Conservation (phyloP, 2,888 invertebrate genomes). For the Apeira syringaria region DNA sequence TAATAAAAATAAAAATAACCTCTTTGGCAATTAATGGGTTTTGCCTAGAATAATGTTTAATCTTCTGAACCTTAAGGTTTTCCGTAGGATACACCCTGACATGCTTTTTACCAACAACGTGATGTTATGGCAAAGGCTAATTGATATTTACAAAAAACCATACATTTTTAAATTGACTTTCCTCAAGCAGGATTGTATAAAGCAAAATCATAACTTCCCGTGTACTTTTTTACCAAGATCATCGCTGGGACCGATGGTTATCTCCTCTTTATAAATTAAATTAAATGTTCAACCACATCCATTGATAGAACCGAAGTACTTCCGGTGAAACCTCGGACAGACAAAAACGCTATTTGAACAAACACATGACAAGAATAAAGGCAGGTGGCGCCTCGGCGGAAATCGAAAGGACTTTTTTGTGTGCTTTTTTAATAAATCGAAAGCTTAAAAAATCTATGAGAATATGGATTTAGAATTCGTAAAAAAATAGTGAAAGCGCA, state of each 20-base stretch:
- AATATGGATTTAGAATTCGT: constrained; percentile 46
- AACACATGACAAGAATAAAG: constrained; percentile 69
- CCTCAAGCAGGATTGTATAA: background rate
- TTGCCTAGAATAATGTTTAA: too few species aligned
- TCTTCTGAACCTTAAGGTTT: too few species aligned
- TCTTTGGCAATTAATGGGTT: too few species aligned
- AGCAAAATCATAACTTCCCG: constrained; percentile 25
- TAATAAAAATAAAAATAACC: too few species aligned
- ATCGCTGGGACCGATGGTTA: constrained; percentile 28
- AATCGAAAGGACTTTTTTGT: constrained; percentile 78
- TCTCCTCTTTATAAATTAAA: constrained; percentile 42
- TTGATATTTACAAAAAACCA: too few species aligned
- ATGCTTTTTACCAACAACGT: too few species aligned
- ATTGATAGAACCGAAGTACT: constrained; percentile 48
- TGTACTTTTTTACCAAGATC: constrained; percentile 16
- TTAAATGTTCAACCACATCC: constrained; percentile 56
- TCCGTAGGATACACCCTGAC: too few species aligned
- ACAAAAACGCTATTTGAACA: constrained; percentile 69
- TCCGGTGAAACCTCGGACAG: constrained; percentile 71
- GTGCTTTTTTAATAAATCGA: constrained; percentile 47
- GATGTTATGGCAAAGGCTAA: too few species aligned
- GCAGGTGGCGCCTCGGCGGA: constrained; percentile 81
- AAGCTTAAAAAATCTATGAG: constrained; percentile 59
- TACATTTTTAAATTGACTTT: too few species aligned
- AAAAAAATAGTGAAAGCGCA: constrained; percentile 67